phyloP scores from a whole-genome alignment of 1,140 invertebrate species.

The Pseudachorutes palmiensis region DNA sequence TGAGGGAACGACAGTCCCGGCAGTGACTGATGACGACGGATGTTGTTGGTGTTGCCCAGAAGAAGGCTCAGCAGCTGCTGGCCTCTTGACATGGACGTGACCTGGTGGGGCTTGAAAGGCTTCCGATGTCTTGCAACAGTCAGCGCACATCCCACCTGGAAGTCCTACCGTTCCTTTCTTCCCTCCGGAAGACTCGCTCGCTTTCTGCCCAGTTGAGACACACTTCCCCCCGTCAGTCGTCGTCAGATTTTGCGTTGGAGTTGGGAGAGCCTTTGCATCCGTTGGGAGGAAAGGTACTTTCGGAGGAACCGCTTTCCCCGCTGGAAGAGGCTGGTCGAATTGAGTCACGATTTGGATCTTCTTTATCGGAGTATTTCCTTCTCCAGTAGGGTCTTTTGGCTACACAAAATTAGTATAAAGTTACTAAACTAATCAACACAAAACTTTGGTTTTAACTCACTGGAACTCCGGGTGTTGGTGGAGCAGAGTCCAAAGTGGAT shows the following conservation, averaged over 20 bases:
- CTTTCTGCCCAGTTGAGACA: too few species aligned
- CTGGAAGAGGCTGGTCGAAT: too few species aligned
- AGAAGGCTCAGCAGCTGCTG: slow-evolving; percentile 25
- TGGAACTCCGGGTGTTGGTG: slow-evolving; percentile 1
- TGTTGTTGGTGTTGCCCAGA: background rate
- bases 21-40: background rate
- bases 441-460: background rate
- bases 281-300: too few species aligned
- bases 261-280: background rate
- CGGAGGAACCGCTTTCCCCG: too few species aligned
- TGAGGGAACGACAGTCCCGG: slow-evolving; percentile 15
- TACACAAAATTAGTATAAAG: too few species aligned
- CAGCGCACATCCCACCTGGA: slow-evolving; percentile 13
- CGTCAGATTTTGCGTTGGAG: background rate
- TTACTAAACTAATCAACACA: background rate
- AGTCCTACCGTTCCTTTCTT: background rate
- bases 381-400: background rate
- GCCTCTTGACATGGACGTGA: slow-evolving; percentile 35
- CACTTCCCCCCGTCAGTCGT: too few species aligned
- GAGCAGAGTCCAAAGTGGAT: slow-evolving; percentile 34
- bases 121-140: slow-evolving; percentile 32
- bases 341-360: too few species aligned
- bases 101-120: slow-evolving; percentile 12
- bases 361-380: background rate
- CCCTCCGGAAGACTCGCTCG: background rate